Evolutionary conservation across 2,888 invertebrate species (phyloP), one percentile per base, ranked within the genome.

Genomic region (Lycaena phlaeas): DNA sequence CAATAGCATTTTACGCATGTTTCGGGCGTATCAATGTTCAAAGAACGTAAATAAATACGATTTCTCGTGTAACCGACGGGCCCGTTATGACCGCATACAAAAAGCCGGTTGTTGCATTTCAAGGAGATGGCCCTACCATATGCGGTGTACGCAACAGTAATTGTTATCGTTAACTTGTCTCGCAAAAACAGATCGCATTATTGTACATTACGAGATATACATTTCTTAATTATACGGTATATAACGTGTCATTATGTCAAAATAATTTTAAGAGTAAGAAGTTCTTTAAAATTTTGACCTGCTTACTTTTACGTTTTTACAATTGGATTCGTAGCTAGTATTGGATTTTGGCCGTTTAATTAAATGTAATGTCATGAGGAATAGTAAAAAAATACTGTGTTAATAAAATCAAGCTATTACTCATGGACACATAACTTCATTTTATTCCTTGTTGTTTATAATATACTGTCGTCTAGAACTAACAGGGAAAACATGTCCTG

Each of bases 21-120:
- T n/a, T 63, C 42, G 48, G 38, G 11, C 9, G 25, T 22, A n/a
- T n/a, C n/a, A n/a, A n/a, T n/a, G n/a, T n/a, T 22, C 22, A 2
- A 2, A 22, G 6, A 22, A 22, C 34, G 11, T 18, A 34, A 34
- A 34, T 34, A 34, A 34, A 34, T 27, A 27, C 27, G 27, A 27
- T 34, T 34, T 34, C 34, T 34, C 34, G 34, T 18, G 17, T 18
- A 31, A 31, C 11, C 4, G 17, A n/a, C 12, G 18, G 22, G 22
- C 34, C 34, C 34, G 34, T 34, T 34, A 34, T 9, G 17, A 22
- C 31, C 10, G 18, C 34, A 11, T 18, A 22, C 34, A 34, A 34
- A 18, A 34, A 34, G 22, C 34, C 34, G 34, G 14, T 18, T 22
- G 22, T 18, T 11, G 31, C 30, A 15, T 18, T 14, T 22, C 34